Conservation (phyloP, 2,113 vertebrate genomes). For the Charadrius vociferus region DNA sequence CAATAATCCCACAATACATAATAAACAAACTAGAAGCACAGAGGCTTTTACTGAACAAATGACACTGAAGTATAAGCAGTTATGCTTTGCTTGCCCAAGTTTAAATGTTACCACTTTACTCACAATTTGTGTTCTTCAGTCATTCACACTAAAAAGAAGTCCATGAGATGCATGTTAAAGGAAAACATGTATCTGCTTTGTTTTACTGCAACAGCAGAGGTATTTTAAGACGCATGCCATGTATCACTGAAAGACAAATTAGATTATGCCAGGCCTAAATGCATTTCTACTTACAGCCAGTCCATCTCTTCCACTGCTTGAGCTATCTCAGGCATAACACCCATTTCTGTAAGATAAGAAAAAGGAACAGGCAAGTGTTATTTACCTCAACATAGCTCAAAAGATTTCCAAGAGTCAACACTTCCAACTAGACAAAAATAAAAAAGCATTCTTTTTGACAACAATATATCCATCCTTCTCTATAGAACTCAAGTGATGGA, state of each 20-base stretch:
- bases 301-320: slow-evolving; percentile 98
- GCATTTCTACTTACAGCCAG: slow-evolving; percentile 91
- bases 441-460: not conserved
- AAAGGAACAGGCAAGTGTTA: not conserved
- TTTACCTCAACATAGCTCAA: not conserved
- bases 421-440: not conserved
- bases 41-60: not conserved
- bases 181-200: not conserved
- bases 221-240: not conserved
- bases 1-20: not conserved
- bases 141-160: not conserved
- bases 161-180: rapidly evolving
- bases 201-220: not conserved
- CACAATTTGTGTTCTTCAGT: not conserved
- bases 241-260: not conserved
- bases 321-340: slow-evolving; percentile 98
- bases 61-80: not conserved
- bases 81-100: not conserved
- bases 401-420: not conserved
- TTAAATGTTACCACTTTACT: not conserved
- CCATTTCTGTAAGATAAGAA: slow-evolving; percentile 86
- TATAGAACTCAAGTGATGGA: rapidly evolving
- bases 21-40: not conserved
- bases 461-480: not conserved
- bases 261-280: not conserved